Conservation (phyloP, 1,140 invertebrate genomes). For the Drosophila watanabei region DNA sequence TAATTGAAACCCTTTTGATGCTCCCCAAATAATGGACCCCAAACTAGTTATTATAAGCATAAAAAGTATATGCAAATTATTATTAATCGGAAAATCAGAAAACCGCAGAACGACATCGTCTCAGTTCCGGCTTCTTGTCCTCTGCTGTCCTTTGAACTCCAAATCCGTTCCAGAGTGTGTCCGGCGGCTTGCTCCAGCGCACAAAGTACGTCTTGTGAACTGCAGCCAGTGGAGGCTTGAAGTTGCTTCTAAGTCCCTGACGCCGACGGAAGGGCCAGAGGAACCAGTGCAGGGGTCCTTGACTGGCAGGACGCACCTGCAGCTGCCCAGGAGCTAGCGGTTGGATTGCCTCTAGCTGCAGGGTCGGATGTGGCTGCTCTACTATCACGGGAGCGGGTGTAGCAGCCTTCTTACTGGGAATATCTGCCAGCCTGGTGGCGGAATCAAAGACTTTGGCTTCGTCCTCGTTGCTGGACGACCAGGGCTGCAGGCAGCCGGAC, state of each 20-base stretch:
- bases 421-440: background rate
- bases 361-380: constrained; percentile 47
- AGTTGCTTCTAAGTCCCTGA: background rate
- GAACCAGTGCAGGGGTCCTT: constrained; percentile 64
- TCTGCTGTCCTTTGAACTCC: constrained; percentile 48
- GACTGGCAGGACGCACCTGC: constrained; percentile 11
- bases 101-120: constrained; percentile 72
- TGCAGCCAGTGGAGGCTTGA: constrained; percentile 48
- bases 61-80: constrained; percentile 43
- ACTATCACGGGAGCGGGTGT: constrained; percentile 39
- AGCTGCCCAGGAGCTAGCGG: constrained; percentile 2
- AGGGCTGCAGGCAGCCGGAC: constrained; percentile 4
- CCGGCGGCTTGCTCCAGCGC: constrained; percentile 74
- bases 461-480: constrained; percentile 8
- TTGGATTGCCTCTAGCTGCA: constrained; percentile 61
- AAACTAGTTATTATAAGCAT: constrained; percentile 3
- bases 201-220: constrained; percentile 82
- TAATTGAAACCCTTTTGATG: constrained; percentile 9
- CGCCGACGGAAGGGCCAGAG: constrained; percentile 70
- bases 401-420: background rate
- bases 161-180: constrained; percentile 68
- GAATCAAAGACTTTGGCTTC: constrained; percentile 10
- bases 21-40: constrained; percentile 1
- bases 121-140: constrained; percentile 27
- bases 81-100: constrained; percentile 46